phyloP scores from a whole-genome alignment of 2,888 invertebrate genomes.

The Phaonia tiefii region DNA sequence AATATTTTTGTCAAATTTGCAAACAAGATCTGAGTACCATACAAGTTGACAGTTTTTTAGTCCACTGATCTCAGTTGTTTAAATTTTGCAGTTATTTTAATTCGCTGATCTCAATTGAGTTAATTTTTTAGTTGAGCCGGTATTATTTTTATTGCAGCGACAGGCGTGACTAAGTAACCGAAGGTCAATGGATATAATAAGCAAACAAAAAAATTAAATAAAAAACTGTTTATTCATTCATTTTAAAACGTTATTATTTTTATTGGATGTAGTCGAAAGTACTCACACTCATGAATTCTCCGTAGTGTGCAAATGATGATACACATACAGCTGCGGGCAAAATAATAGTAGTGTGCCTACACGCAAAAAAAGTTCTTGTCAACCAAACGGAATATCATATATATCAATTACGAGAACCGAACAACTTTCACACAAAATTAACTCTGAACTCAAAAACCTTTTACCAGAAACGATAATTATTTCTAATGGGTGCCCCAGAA shows the following conservation, averaged over 20 bases:
- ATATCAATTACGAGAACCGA: too few relatives aligned
- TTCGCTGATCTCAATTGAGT: neutral
- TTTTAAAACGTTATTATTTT: neutral
- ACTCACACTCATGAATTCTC: too few relatives aligned
- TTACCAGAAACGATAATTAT: too few relatives aligned
- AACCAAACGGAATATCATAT: too few relatives aligned
- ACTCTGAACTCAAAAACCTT: too few relatives aligned
- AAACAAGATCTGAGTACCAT: too few relatives aligned
- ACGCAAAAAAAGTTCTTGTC: neutral
- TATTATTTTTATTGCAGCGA: neutral
- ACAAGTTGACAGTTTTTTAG: constrained; percentile 38
- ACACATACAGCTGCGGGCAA: too few relatives aligned
- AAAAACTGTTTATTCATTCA: constrained; percentile 39
- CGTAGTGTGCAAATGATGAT: too few relatives aligned
- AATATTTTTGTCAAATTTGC: neutral
- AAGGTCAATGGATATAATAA: constrained; percentile 38
- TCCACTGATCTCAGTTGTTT: neutral
- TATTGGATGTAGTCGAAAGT: too few relatives aligned
- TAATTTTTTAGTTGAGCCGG: neutral
- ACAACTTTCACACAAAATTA: too few relatives aligned
- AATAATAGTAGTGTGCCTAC: too few relatives aligned
- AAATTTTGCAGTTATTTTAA: neutral
- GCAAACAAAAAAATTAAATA: constrained; percentile 27
- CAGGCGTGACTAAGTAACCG: constrained; percentile 52
- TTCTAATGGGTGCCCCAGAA: too few relatives aligned